Conservation (phyloP, 1,140 invertebrate species). For the Homalodisca vitripennis region DNA sequence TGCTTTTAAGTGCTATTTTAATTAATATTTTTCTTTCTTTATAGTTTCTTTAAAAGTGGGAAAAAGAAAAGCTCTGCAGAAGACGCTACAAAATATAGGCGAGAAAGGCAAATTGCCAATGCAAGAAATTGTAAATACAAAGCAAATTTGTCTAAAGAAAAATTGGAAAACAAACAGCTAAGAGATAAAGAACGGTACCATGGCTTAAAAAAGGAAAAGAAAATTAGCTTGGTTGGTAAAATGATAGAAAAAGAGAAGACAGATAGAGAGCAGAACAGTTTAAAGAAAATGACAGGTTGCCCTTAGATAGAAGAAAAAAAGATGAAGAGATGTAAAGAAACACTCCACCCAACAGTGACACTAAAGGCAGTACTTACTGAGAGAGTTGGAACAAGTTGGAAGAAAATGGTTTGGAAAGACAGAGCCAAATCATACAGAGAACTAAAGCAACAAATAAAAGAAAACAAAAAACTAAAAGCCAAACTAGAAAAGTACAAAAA, state of each 20-base stretch:
- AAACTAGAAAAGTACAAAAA: too few relatives aligned
- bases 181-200: background rate
- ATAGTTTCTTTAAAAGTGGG: background rate
- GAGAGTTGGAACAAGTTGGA: background rate
- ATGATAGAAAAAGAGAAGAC: background rate
- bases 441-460: too few relatives aligned
- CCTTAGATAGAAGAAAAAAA: background rate
- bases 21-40: background rate
- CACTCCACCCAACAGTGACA: background rate
- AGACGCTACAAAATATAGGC: background rate
- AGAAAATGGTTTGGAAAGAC: background rate
- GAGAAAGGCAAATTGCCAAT: background rate
- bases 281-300: background rate
- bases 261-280: background rate
- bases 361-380: background rate
- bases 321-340: background rate
- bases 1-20: background rate
- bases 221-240: background rate
- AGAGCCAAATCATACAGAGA: too few relatives aligned
- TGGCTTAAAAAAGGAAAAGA: background rate
- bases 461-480: too few relatives aligned
- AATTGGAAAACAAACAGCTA: background rate
- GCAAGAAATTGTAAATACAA: background rate
- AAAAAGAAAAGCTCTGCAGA: background rate
- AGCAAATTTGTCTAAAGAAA: background rate